Evolutionary conservation across 2,113 vertebrate genomes (phyloP), one percentile per base, ranked within the genome.

Genomic region (Telmatochromis sp.): DNA sequence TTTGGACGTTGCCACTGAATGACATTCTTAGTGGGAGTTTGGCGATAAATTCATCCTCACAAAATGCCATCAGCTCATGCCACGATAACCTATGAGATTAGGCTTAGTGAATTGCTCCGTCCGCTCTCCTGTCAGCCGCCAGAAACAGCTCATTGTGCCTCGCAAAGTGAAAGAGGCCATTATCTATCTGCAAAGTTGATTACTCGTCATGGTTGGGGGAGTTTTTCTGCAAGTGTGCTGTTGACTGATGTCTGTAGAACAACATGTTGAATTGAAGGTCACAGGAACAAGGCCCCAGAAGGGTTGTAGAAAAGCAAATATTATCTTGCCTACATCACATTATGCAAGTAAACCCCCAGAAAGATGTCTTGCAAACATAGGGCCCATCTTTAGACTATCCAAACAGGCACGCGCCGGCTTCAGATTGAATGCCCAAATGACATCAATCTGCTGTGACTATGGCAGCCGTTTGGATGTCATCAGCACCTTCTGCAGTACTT

Each of bases 121-220:
- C 88, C 54, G 26, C 85, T 86, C 45, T 85, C 68, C 87, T 68
- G 78, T 37, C 88, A 91, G 54, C 63, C 40, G 68, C 37, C 54
- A 82, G 83, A 80, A 88, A 90, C 81, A 80, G 85, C 35, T 81
- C 82, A 82, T 2, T 83, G 91, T 55, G 83, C 17, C 55, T 73
- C 21, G 21, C 50, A 85, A 68, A 75, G 79, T 86, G 51, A 83
- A 83, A 58, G 55, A 80, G 51, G 37, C 80, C 80, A 90, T 92
- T 92, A 92, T 92, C 88, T 83, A 84, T 89, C 65, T 81, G 84
- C 63, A 86, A 85, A 90, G 91, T 89, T 89, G 89, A 94, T 94
- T 91, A 80, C 87, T 91, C 84, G 88, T 88, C 65, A 12, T 80
- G 58, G 83, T 81, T 73, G 50, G 57, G 55, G 57, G 83, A 57